A percentile compares a stretch with the other conserved stretches of the same genome.
phyloP scores from a whole-genome alignment of 2,113 vertebrate species.

The Anoplopoma fimbria region DNA sequence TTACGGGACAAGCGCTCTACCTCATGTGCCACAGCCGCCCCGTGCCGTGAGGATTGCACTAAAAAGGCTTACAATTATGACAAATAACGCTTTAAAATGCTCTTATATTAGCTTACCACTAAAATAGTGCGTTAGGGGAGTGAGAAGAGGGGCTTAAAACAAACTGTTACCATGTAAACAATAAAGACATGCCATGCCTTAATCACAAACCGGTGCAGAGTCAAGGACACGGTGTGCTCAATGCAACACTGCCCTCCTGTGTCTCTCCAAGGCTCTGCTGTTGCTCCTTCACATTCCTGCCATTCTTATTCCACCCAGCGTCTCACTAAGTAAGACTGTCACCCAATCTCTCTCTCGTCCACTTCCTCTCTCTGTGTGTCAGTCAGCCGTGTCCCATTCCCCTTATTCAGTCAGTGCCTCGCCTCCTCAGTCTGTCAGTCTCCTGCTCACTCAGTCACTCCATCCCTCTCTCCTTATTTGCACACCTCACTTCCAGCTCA shows the following conservation, averaged over 20 bases:
- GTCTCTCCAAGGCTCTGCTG: not conserved
- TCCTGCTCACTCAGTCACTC: conserved; percentile 55
- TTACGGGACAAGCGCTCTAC: too few relatives aligned
- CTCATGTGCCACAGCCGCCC: too few relatives aligned
- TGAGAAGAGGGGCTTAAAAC: not conserved
- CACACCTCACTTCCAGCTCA: conserved; percentile 60
- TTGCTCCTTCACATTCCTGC: not conserved
- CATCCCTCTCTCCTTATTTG: conserved; percentile 58
- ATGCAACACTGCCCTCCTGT: conserved; percentile 73
- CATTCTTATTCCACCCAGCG: conserved; percentile 36
- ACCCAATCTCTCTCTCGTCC: conserved; percentile 62
- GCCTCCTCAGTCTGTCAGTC: conserved; percentile 62
- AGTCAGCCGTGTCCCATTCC: conserved; percentile 65
- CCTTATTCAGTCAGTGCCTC: conserved; percentile 64
- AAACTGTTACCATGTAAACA: not conserved
- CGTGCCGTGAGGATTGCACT: not conserved
- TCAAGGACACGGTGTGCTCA: not conserved
- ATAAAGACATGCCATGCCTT: not conserved
- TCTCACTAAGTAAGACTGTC: conserved; percentile 71
- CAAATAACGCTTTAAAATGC: not conserved
- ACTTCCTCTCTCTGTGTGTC: conserved; percentile 57
- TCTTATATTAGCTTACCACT: not conserved
- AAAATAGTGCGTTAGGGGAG: not conserved
- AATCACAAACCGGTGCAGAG: not conserved
- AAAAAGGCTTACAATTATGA: not conserved